Evolutionary conservation across 2,888 invertebrate species (phyloP).

Genomic region (Drosophila falleni): DNA sequence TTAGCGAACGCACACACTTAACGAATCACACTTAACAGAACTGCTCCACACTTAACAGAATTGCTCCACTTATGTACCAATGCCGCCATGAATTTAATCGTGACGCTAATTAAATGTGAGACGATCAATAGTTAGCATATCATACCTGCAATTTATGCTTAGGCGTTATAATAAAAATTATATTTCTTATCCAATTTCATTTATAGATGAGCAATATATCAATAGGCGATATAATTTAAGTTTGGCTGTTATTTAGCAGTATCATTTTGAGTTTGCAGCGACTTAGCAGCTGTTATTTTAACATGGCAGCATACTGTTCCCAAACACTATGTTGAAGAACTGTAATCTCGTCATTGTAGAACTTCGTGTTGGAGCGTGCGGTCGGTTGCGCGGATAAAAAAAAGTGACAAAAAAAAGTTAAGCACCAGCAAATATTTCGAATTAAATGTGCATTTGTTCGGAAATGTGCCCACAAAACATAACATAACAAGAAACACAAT

Average conservation of each 20-base stretch:
- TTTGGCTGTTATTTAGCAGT: constrained; percentile 7
- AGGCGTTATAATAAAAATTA: too few species aligned
- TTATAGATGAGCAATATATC: too few species aligned
- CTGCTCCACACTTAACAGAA: constrained; percentile 16
- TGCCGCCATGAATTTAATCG: rapidly evolving
- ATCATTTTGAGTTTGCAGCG: constrained; percentile 31
- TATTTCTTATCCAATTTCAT: not conserved
- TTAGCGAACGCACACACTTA: constrained; percentile 1
- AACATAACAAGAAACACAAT: constrained; percentile 28
- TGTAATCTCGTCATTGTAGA: constrained; percentile 52
- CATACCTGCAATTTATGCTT: not conserved
- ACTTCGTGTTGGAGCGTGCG: constrained; percentile 55
- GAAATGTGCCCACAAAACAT: constrained; percentile 18
- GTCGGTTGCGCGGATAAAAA: constrained; percentile 46
- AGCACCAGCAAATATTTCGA: constrained; percentile 14
- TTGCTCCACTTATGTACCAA: not conserved
- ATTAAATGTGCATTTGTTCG: constrained; percentile 22
- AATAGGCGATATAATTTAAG: not conserved
- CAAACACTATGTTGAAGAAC: constrained; percentile 24
- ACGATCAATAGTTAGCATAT: not conserved
- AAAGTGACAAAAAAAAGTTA: constrained; percentile 19
- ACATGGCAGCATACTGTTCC: constrained; percentile 34
- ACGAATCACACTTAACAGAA: not conserved
- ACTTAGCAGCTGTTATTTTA: constrained; percentile 21
- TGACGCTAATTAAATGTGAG: not conserved